Percentiles rank a stretch among this genome's conserved stretches.
Evolutionary conservation across 2,888 invertebrate species (phyloP).

Genomic region (Atethmia centrago): DNA sequence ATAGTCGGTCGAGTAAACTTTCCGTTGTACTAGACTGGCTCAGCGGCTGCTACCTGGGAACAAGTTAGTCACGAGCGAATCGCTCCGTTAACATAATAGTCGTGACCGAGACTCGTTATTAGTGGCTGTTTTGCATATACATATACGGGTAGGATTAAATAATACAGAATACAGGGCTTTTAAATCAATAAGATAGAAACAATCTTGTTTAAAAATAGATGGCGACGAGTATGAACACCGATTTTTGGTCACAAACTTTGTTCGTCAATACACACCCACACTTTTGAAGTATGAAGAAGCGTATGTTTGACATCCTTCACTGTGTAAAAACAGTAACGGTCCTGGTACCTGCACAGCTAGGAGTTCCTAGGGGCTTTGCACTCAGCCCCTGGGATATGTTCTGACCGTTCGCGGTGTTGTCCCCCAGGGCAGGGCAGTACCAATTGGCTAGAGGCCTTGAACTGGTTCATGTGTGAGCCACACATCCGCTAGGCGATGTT

Average conservation of each 20-base stretch:
- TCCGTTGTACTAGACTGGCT: not conserved
- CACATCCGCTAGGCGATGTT: not conserved
- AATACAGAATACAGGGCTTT: not conserved
- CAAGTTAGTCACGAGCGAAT: slow-evolving; percentile 14
- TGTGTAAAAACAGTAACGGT: not conserved
- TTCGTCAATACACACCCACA: not conserved
- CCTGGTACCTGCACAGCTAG: not conserved
- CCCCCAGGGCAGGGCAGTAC: too few species aligned
- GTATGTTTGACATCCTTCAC: too few species aligned
- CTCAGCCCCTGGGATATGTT: too few species aligned
- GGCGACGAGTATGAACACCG: not conserved
- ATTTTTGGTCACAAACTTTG: not conserved
- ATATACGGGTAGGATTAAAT: not conserved
- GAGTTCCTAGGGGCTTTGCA: not conserved
- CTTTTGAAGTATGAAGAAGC: too few species aligned
- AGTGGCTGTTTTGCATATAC: not conserved
- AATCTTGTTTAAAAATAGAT: not conserved
- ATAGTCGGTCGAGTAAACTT: slow-evolving; percentile 7
- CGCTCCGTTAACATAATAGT: not conserved
- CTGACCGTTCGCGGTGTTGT: too few species aligned
- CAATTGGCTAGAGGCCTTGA: not conserved
- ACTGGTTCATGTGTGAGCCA: not conserved
- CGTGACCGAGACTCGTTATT: not conserved
- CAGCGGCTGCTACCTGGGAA: not conserved
- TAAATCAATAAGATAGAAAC: not conserved